Evolutionary conservation across 2,797 vertebrate genomes (phyloP), one percentile per base, ranked within the genome.

Genomic region (Pseudomugil gertrudae): DNA sequence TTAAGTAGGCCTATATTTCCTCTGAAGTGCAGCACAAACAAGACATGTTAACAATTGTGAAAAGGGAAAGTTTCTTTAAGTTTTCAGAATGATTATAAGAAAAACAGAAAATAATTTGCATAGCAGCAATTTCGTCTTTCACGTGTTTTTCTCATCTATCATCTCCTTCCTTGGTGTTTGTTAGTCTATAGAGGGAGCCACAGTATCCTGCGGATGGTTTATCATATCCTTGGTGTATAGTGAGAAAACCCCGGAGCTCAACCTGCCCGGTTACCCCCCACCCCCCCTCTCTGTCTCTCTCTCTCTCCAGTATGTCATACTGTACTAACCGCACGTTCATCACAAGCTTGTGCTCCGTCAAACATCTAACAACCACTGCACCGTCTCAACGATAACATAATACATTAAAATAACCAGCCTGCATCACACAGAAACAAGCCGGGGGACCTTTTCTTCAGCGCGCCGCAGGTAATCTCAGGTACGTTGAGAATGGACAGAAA

Each of bases 171-270:
- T 63, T 14, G 47, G 11, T 47, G 19, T 50, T 43, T 61, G 17
- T 77, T 71, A 67, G 81, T 90, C 93, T 74, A 79, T 84, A 94
- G 94, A 90, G 92, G 94, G 92, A 92, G 92, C 92, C 87, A 89
- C 74, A 83, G 81, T 26, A 66, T 78, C 65, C 80, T 70, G 52
- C 62, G 63, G 82, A 54, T 79, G 59, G 57, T 64, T 76, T 32
- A 6, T 76, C 69, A 62, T 65, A 58, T 62, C 69, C 74, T 74
- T 69, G 74, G 85, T 83, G 85, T n/a, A n/a, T n/a, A n/a, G n/a
- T n/a, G 83, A 81, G 79, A 74, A 69, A 63, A 72, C 66, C 70
- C 79, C 75, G 23, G 71, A 85, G 80, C 69, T 79, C 79, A 89
- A 91, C 90, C 89, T 92, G 90, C 83, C 81, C 85, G 29, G 29